A percentile compares a stretch with the other conserved stretches of the same genome.
phyloP scores from a whole-genome alignment of 2,888 invertebrate genomes.

The Ectemnius cavifrons region DNA sequence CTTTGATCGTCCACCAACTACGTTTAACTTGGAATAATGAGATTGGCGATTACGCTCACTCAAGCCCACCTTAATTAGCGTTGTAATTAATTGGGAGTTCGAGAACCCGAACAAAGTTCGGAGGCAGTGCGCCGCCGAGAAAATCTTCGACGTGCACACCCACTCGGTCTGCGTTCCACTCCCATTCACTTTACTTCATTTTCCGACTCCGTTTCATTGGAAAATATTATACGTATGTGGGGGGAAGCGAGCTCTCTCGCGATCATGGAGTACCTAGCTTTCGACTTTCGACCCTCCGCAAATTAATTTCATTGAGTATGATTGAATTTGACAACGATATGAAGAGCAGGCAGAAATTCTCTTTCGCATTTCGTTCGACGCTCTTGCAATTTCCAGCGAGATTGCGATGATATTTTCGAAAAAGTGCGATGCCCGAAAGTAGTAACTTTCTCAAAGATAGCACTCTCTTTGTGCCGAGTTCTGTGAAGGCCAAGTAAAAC shows the following conservation, averaged over 20 bases:
- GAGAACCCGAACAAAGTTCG: conserved; percentile 33
- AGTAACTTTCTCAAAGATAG: conserved; percentile 50
- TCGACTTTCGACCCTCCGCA: too few relatives aligned
- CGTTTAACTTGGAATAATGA: conserved; percentile 52
- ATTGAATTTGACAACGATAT: too few relatives aligned
- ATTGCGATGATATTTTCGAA: conserved; percentile 49
- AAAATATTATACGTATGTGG: too few relatives aligned
- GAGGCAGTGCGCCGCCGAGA: conserved; percentile 10
- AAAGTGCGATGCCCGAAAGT: conserved; percentile 10
- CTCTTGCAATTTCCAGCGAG: conserved; percentile 19
- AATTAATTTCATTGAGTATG: too few relatives aligned
- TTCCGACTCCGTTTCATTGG: not conserved
- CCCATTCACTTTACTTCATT: conserved; percentile 28
- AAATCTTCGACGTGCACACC: conserved; percentile 34
- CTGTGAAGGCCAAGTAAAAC: conserved; percentile 37
- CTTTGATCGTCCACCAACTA: conserved; percentile 52
- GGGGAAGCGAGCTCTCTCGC: too few relatives aligned
- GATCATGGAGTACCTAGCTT: too few relatives aligned
- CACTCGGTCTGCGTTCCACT: not conserved
- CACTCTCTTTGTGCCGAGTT: conserved; percentile 32
- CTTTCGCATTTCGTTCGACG: not conserved
- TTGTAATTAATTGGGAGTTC: conserved; percentile 59
- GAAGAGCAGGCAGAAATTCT: too few relatives aligned
- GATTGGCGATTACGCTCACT: conserved; percentile 45
- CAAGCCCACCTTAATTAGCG: conserved; percentile 55